Percentiles rank a stretch among this genome's conserved stretches.
phyloP scores from a whole-genome alignment of 23 tunicate species.

The Styela plicata region DNA sequence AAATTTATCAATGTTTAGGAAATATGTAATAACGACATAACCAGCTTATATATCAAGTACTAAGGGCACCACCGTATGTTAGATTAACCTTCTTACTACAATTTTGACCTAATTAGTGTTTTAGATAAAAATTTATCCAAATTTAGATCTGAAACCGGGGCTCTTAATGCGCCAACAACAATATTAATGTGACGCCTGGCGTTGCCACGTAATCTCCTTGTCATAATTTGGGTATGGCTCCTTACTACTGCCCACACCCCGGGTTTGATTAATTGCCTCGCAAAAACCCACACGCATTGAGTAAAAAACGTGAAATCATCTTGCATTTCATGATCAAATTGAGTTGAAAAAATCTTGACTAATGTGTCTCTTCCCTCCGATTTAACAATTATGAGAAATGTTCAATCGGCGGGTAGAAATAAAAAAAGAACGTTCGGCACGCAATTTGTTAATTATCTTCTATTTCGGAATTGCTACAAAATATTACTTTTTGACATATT shows the following conservation, averaged over 20 bases:
- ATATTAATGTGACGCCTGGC: neutral
- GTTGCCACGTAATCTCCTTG: neutral
- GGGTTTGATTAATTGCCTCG: neutral
- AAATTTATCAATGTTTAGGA: neutral
- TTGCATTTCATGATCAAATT: neutral
- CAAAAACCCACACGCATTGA: neutral
- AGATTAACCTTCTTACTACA: neutral
- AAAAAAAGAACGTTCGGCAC: too few species aligned
- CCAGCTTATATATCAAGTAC: neutral
- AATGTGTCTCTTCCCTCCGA: too few species aligned
- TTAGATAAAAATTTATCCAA: neutral
- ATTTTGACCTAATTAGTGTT: neutral
- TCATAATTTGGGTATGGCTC: neutral
- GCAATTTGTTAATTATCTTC: too few species aligned
- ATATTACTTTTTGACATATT: too few species aligned
- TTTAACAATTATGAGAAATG: too few species aligned
- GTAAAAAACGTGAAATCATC: neutral
- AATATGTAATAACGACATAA: neutral
- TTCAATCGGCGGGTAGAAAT: too few species aligned
- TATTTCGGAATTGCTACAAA: too few species aligned
- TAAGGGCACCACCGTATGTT: neutral
- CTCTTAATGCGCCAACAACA: neutral
- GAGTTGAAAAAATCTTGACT: too few species aligned
- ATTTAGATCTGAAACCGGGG: neutral
- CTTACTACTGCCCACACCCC: neutral